Evolutionary conservation across 2,113 vertebrate species (phyloP).

Genomic region (Daboia siamensis): DNA sequence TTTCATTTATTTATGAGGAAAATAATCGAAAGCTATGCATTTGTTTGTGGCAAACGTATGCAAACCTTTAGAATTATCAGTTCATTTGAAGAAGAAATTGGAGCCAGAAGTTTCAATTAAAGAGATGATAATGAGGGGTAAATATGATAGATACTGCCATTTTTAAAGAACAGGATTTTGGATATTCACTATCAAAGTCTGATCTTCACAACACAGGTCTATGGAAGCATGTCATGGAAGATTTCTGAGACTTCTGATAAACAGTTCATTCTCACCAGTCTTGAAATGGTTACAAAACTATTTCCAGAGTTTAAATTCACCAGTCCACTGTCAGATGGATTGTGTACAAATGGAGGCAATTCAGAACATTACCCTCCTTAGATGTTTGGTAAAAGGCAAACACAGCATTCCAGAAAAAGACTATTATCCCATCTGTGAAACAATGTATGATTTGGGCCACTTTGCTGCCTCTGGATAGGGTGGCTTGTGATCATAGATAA

Average conservation of each 20-base stretch:
- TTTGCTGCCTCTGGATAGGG: background rate
- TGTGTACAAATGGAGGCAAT: background rate
- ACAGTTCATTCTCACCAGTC: background rate
- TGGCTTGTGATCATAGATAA: background rate
- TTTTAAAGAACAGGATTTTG: background rate
- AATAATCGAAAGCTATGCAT: background rate
- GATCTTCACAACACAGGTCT: background rate
- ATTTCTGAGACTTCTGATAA: background rate
- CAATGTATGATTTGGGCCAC: background rate
- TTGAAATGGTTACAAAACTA: background rate
- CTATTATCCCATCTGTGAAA: background rate
- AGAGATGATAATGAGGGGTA: background rate
- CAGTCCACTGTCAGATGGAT: background rate
- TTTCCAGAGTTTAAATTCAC: background rate
- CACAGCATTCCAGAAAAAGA: background rate
- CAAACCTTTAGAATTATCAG: background rate
- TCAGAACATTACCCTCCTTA: background rate
- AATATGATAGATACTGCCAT: background rate
- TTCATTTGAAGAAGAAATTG: background rate
- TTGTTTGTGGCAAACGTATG: background rate
- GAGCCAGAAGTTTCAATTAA: background rate
- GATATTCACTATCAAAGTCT: background rate
- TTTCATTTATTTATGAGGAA: background rate
- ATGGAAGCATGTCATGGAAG: background rate
- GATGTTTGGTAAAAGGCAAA: background rate